These are phyloP conservation scores for Lycodopsis pacificus DNA, from an alignment of 2,797 vertebrate species.

Conservation along the genomic window DNA sequence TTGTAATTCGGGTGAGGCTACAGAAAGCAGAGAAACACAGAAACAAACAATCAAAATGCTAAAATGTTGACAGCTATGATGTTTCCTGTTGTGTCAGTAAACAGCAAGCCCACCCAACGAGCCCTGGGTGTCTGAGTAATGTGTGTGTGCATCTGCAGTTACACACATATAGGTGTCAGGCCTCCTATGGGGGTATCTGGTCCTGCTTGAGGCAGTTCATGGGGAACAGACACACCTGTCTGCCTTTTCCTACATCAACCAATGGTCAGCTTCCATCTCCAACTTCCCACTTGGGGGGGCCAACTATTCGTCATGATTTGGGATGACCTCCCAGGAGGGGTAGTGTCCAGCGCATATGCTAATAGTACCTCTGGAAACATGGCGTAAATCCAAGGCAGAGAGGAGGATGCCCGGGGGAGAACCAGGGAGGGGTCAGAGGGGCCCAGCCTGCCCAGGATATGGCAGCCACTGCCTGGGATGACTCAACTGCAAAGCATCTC, in stretches of 20 bases:
- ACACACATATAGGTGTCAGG: conserved; percentile 55
- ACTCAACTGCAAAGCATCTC: conserved; percentile 82
- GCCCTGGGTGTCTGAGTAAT: conserved; percentile 11
- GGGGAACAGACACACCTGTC: conserved; percentile 69
- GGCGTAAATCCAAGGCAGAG: conserved; percentile 51
- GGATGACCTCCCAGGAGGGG: conserved; percentile 55
- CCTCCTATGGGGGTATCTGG: conserved; percentile 56
- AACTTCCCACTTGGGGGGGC: conserved; percentile 29
- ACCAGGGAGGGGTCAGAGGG: conserved; percentile 65
- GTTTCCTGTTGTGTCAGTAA: conserved; percentile 76
- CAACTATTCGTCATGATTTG: conserved; percentile 6
- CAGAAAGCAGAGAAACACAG: conserved; percentile 10
- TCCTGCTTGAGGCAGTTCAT: conserved; percentile 52
- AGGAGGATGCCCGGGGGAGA: conserved; percentile 47
- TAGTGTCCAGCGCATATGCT: conserved; percentile 38
- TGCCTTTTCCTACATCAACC: conserved; percentile 44
- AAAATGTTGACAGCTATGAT: conserved; percentile 59
- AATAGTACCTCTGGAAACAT: conserved; percentile 29
- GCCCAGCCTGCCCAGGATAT: conserved; percentile 68
- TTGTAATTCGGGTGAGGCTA: background rate
- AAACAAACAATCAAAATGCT: conserved; percentile 49
- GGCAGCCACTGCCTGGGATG: conserved; percentile 72
- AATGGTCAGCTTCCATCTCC: conserved; percentile 39
- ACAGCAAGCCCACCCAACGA: conserved; percentile 71
- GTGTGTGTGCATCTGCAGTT: conserved; percentile 30